Percentiles rank a stretch among this genome's conserved stretches.
Evolutionary conservation across 64 coral and sea anemone species (phyloP).

Genomic region (Pachyseris speciosa): DNA sequence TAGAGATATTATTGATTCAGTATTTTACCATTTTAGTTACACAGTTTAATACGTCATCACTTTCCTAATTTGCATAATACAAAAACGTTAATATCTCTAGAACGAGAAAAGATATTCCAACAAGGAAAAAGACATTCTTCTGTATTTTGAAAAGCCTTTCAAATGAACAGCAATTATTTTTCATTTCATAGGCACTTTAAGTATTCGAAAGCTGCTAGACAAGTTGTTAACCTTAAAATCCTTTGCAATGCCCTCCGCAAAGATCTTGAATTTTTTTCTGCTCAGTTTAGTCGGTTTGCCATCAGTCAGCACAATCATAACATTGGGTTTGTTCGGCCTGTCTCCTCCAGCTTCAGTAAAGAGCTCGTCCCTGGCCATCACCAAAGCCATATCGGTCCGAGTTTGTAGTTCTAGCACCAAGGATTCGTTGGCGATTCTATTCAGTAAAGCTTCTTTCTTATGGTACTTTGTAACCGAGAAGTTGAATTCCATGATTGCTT

Average conservation of each 20-base stretch:
- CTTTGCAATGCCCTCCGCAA: neutral
- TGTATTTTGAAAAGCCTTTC: too few relatives aligned
- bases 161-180: too few relatives aligned
- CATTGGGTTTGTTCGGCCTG: neutral
- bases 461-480: neutral
- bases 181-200: too few relatives aligned
- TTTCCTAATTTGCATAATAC: too few relatives aligned
- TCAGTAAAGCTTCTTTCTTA: neutral
- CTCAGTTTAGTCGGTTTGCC: neutral
- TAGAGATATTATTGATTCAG: too few relatives aligned
- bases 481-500: neutral
- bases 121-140: too few relatives aligned
- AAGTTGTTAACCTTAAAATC: neutral
- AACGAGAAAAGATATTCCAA: too few relatives aligned
- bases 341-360: neutral
- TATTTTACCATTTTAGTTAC: too few relatives aligned
- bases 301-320: conserved; percentile 12
- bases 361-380: neutral
- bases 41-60: too few relatives aligned
- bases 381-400: neutral
- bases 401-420: neutral
- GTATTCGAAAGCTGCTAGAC: too few relatives aligned
- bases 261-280: neutral
- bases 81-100: too few relatives aligned
- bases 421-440: neutral